A percentile compares a stretch with the other conserved stretches of the same genome.
phyloP scores from a whole-genome alignment of 2,797 vertebrate species.

The Garrulus glandarius region DNA sequence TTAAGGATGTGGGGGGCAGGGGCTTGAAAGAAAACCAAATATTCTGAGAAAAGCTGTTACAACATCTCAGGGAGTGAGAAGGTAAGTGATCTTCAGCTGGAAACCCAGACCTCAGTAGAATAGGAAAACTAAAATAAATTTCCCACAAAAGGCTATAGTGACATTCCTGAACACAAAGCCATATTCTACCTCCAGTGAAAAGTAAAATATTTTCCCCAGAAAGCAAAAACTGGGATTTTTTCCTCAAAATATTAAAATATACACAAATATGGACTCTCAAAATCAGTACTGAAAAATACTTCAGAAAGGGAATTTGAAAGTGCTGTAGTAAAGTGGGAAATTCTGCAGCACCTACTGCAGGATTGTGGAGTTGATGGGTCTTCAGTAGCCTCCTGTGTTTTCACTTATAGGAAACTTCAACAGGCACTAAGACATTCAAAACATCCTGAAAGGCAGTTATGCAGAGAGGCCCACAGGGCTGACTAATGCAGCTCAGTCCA shows the following conservation, averaged over 20 bases:
- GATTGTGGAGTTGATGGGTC: background rate
- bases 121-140: background rate
- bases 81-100: background rate
- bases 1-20: rapidly evolving
- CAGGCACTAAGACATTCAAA: background rate
- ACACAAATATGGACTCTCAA: background rate
- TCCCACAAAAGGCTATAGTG: background rate
- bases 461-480: background rate
- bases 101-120: background rate
- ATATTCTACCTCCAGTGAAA: background rate
- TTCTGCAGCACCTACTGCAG: background rate
- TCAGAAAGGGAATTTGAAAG: background rate
- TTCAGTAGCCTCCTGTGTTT: background rate
- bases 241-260: background rate
- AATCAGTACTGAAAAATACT: background rate
- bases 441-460: background rate
- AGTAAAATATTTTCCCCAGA: background rate
- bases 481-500: background rate
- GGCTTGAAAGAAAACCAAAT: background rate
- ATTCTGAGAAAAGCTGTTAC: background rate
- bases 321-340: background rate
- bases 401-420: background rate
- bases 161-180: background rate
- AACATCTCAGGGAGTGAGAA: background rate
- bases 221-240: background rate